Conservation (phyloP, 2,113 vertebrate species). For the Tupaia tana region DNA sequence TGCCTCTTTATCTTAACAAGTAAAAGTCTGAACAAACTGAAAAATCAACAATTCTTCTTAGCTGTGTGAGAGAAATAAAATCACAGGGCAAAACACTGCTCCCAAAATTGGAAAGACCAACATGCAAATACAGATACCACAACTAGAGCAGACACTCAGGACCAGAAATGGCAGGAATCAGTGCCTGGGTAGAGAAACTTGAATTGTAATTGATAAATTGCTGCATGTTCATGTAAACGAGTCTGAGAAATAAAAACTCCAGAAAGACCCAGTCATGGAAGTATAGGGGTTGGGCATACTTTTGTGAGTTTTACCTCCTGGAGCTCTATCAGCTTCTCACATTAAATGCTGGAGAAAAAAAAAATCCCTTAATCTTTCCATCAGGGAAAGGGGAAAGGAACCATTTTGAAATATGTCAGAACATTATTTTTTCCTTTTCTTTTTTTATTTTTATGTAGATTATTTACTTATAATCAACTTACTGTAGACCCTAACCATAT, state of each 20-base stretch:
- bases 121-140: not conserved
- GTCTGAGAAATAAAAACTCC: not conserved
- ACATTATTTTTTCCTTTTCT: not conserved
- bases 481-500: not conserved
- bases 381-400: not conserved
- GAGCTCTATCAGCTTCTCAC: not conserved
- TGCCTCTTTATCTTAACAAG: not conserved
- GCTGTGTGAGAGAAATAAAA: not conserved
- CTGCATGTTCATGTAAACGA: not conserved
- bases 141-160: not conserved
- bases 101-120: not conserved
- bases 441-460: not conserved
- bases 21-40: not conserved
- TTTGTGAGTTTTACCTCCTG: not conserved
- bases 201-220: not conserved
- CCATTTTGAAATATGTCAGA: not conserved
- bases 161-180: not conserved
- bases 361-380: not conserved
- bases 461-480: not conserved
- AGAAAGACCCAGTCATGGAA: not conserved
- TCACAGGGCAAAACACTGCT: not conserved
- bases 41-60: not conserved
- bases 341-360: not conserved
- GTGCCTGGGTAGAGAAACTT: not conserved
- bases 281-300: not conserved